These are phyloP conservation scores for Achroia grisella DNA, from an alignment of 1,140 invertebrate genomes.

Conservation along the genomic window DNA sequence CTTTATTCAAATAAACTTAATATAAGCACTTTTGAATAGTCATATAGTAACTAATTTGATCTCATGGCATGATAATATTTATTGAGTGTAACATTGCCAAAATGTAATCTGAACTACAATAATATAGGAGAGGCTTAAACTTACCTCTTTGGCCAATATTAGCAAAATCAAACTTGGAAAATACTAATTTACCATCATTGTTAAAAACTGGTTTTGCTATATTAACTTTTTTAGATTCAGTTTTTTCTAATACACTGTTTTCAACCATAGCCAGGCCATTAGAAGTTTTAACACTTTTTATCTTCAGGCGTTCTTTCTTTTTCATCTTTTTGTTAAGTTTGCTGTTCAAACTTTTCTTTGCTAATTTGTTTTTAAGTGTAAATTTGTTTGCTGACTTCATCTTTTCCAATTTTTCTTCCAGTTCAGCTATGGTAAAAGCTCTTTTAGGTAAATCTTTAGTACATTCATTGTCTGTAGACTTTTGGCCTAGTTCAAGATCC, in stretches of 20 bases:
- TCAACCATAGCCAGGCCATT: constrained; percentile 10
- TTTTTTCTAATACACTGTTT: constrained; percentile 22
- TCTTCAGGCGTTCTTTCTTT: constrained; percentile 48
- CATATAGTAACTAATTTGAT: no score
- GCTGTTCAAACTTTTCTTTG: constrained; percentile 58
- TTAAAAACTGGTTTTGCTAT: constrained; percentile 81
- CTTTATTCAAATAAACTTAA: no score
- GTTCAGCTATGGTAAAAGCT: constrained; percentile 46
- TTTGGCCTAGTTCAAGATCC: constrained; percentile 47
- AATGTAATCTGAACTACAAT: no score
- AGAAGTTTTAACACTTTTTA: constrained; percentile 32
- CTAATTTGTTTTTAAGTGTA: constrained; percentile 56
- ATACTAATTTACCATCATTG: constrained; percentile 86
- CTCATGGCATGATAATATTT: no score
- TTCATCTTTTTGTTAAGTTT: constrained; percentile 63
- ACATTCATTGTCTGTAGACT: constrained; percentile 19
- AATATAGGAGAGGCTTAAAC: constrained; percentile 10
- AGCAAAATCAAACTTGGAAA: constrained; percentile 89
- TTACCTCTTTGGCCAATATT: constrained; percentile 48
- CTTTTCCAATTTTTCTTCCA: constrained; percentile 60
- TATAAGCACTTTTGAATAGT: no score
- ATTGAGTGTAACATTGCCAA: no score
- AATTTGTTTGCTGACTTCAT: constrained; percentile 56
- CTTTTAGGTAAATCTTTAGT: constrained; percentile 31
- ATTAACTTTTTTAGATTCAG: constrained; percentile 46